Evolutionary conservation across 2,888 invertebrate species (phyloP), one percentile per base, ranked within the genome.

Genomic region (Empis stercorea): DNA sequence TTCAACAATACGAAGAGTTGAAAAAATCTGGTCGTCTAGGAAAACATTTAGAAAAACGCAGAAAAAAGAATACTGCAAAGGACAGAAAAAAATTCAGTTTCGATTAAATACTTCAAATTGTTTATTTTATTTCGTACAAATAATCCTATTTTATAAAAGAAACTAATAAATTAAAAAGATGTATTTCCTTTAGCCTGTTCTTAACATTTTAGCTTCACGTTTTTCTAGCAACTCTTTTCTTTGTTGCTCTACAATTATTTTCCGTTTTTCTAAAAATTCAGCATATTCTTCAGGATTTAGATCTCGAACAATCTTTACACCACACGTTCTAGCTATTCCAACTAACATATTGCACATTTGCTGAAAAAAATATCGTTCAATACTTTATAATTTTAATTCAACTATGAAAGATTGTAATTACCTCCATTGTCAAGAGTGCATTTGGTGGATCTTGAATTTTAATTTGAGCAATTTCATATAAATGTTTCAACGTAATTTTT

Each of bases 381-480:
- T n/a, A n/a, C n/a, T n/a, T n/a, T n/a, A n/a, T n/a, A n/a, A n/a
- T n/a, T n/a, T n/a, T n/a, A n/a, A n/a, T n/a, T n/a, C n/a, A n/a
- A n/a, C n/a, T n/a, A n/a, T n/a, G n/a, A n/a, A n/a, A 11, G 27
- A 32, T 10, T 40, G 3, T n/a, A 32, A 51, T 44, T 47, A 66
- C 68, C 57, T 67, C 52, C 59, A 67, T 61, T 11, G 65, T 62
- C 2, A 68, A 51, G n/a, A 70, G 50, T 0, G 63, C 67, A 55
- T 69, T 69, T 0, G 82, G 71, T 4, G 87, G 86, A 70, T 97
- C 96, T 62, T 84, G 73, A n/a, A 80, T 75, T 70, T 99, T 97
- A n/a, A 99, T 86, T 67, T 81, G 76, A 1, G 99, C 97, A 62
- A 99, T 99, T 78, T 99, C 99, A 70, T 95, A 99, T 13, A 99